These are phyloP conservation scores for Drosophila serrata DNA, from an alignment of 1,140 invertebrate genomes.

Conservation along the genomic window DNA sequence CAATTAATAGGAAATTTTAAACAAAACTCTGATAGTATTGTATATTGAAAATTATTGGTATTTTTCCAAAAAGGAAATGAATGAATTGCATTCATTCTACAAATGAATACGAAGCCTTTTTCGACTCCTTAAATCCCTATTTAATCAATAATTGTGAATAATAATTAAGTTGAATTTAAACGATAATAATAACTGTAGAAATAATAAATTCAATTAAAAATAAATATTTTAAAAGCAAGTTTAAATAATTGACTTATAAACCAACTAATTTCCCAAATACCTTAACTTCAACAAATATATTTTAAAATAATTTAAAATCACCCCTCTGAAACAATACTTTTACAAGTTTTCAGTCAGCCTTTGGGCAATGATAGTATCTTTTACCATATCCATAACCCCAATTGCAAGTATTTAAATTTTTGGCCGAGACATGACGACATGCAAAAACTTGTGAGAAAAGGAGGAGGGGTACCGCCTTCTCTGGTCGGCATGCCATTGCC, in stretches of 20 bases:
- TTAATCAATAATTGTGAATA: no score
- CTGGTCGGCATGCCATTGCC: slow-evolving; percentile 17
- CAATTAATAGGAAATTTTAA: neutral
- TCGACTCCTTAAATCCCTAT: no score
- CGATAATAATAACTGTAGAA: no score
- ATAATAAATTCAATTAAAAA: no score
- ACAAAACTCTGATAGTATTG: neutral
- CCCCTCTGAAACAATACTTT: neutral
- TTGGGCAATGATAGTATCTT: slow-evolving; percentile 1
- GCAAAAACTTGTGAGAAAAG: slow-evolving; percentile 4
- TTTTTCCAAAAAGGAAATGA: no score
- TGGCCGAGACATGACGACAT: slow-evolving; percentile 9
- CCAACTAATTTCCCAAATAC: no score
- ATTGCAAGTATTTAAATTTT: slow-evolving; percentile 60
- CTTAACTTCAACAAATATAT: no score
- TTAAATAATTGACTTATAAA: no score
- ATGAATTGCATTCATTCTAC: no score
- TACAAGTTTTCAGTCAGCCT: neutral
- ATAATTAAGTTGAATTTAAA: no score
- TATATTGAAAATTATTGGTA: no score
- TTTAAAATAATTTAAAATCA: neutral
- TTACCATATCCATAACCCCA: slow-evolving; percentile 6
- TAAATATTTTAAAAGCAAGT: no score
- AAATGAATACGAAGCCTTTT: neutral
- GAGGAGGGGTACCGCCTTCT: neutral